Percentiles rank a stretch among this genome's conserved stretches.
These are phyloP conservation scores for Elephas maximus DNA, from an alignment of 2,113 vertebrate genomes.

Conservation along the genomic window DNA sequence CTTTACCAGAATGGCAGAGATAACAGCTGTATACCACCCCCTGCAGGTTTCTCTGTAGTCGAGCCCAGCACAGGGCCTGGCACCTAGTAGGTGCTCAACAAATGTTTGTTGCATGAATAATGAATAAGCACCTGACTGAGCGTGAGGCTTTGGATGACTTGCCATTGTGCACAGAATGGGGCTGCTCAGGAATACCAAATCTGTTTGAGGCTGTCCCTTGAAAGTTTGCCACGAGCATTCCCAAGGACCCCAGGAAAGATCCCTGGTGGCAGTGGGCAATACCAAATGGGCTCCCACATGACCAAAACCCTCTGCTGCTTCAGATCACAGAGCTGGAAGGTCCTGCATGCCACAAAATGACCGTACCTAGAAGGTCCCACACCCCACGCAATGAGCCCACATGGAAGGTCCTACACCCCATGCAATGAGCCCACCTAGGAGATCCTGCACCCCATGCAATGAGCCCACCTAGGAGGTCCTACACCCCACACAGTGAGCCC, in stretches of 20 bases:
- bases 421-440: background rate
- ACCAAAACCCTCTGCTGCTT: background rate
- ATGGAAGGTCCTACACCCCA: background rate
- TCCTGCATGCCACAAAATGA: background rate
- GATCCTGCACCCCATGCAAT: no score
- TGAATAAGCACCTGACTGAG: background rate
- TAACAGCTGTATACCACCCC: rapidly evolving
- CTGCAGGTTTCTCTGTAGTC: background rate
- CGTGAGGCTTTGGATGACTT: background rate
- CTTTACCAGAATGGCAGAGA: background rate
- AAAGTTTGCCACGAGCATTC: background rate
- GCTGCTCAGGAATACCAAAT: background rate
- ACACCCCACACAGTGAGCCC: no score
- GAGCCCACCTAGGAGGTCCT: background rate
- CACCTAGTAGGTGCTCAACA: background rate
- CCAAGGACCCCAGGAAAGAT: background rate
- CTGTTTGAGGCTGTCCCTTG: background rate
- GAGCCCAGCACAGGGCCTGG: background rate
- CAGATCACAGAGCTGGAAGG: background rate
- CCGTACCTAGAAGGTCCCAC: background rate
- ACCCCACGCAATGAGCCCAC: background rate
- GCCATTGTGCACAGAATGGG: background rate
- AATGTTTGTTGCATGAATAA: background rate
- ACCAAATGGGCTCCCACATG: background rate
- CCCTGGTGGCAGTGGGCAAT: background rate